Percentiles rank a stretch among this genome's conserved stretches.
phyloP scores from a whole-genome alignment of 2,888 invertebrate species.

The Podabrus alpinus region DNA sequence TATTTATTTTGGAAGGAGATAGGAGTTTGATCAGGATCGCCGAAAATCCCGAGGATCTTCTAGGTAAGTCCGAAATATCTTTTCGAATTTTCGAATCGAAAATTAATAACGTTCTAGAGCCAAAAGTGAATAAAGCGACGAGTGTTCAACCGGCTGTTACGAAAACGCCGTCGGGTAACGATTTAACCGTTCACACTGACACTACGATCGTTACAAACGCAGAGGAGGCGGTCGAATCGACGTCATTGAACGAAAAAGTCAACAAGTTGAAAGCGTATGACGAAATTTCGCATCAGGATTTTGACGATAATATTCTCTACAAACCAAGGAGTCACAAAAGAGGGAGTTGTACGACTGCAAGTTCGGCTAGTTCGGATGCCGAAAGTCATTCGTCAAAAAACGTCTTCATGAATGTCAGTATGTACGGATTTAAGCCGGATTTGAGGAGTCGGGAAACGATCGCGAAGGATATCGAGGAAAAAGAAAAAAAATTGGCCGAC shows the following conservation, averaged over 20 bases:
- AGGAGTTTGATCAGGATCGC: conserved; percentile 80
- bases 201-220: conserved; percentile 61
- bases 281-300: conserved; percentile 73
- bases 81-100: conserved; percentile 13
- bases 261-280: conserved; percentile 68
- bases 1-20: conserved; percentile 81
- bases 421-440: conserved; percentile 58
- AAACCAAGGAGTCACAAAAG: conserved; percentile 63
- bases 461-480: conserved; percentile 72
- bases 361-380: conserved; percentile 50
- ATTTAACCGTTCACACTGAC: conserved; percentile 53
- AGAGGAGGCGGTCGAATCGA: conserved; percentile 73
- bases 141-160: conserved; percentile 43
- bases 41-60: conserved; percentile 66
- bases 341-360: conserved; percentile 36
- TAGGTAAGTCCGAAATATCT: conserved; percentile 44
- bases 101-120: conserved; percentile 8
- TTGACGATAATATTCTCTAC: conserved; percentile 70
- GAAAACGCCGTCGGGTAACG: conserved; percentile 37
- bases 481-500: conserved; percentile 73
- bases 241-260: conserved; percentile 29
- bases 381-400: conserved; percentile 47
- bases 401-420: conserved; percentile 58
- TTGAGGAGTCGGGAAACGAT: conserved; percentile 67
- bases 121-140: conserved; percentile 11